Percentiles rank a stretch among this genome's conserved stretches.
These are phyloP conservation scores for Eupithecia tripunctaria DNA, from an alignment of 2,888 invertebrate species.

Conservation along the genomic window DNA sequence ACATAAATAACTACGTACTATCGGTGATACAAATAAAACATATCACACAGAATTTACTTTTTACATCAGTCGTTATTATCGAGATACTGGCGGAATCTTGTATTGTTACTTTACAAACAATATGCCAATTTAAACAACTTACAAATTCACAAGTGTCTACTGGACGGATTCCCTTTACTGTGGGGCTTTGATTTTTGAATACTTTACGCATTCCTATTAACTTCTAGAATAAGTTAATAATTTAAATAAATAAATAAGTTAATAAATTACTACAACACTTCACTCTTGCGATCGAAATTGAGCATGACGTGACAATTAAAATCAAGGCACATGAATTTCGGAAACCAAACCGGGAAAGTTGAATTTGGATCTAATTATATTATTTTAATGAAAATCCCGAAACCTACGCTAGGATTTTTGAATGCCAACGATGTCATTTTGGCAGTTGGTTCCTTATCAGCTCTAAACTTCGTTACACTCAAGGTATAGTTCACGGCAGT, in stretches of 20 bases:
- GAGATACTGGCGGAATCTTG: constrained; percentile 72
- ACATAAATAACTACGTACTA: constrained; percentile 74
- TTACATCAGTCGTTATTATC: constrained; percentile 82
- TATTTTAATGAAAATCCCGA: constrained; percentile 44
- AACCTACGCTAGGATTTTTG: constrained; percentile 40
- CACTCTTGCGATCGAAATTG: constrained; percentile 55
- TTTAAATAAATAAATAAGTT: constrained; percentile 83
- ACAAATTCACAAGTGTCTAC: constrained; percentile 50
- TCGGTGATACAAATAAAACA: constrained; percentile 74
- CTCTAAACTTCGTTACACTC: constrained; percentile 94
- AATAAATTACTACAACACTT: constrained; percentile 77
- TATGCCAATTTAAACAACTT: constrained; percentile 63
- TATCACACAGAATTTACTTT: constrained; percentile 77
- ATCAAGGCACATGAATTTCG: constrained; percentile 30
- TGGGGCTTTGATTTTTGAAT: constrained; percentile 46
- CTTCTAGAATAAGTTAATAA: constrained; percentile 83
- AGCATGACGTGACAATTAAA: constrained; percentile 31
- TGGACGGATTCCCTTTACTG: constrained; percentile 44
- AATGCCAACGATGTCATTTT: constrained; percentile 46
- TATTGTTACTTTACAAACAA: constrained; percentile 60
- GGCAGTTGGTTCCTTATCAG: constrained; percentile 45
- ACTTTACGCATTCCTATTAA: constrained; percentile 67
- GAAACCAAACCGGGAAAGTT: constrained; percentile 37
- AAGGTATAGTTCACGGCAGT: constrained; percentile 93
- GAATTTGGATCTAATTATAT: constrained; percentile 40